Conservation (phyloP, 2,888 invertebrate species). For the Mythimna albipuncta region DNA sequence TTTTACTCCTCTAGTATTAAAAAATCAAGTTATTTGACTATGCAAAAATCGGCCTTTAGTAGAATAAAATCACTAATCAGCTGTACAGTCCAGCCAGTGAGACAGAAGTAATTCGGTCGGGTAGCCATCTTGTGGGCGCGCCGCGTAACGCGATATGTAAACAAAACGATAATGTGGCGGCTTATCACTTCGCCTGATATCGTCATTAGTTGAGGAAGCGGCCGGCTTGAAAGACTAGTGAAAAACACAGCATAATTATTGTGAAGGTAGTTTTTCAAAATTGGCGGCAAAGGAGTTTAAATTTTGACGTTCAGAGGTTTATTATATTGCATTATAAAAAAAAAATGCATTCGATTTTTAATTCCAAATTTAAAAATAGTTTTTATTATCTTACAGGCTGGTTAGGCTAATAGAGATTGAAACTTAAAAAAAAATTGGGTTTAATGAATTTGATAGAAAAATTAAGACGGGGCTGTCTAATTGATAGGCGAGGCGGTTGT, state of each 20-base stretch:
- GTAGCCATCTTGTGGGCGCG: constrained; percentile 65
- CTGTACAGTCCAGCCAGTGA: constrained; percentile 30
- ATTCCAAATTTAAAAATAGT: too few species aligned
- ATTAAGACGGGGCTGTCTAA: too few species aligned
- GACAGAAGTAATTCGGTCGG: constrained; percentile 45
- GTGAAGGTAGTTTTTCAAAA: too few species aligned
- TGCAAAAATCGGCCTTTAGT: neutral
- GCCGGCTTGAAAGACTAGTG: constrained; percentile 8
- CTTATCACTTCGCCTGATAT: constrained; percentile 43
- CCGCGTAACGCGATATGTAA: constrained; percentile 62
- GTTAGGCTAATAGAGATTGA: too few species aligned
- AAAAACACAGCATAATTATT: neutral
- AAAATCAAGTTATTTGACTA: neutral
- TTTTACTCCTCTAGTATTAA: neutral
- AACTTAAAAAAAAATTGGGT: too few species aligned
- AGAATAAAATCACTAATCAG: constrained; percentile 20
- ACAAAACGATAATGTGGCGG: constrained; percentile 50
- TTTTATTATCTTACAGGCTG: too few species aligned
- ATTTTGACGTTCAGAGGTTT: too few species aligned
- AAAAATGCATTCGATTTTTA: too few species aligned
- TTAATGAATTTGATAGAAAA: too few species aligned
- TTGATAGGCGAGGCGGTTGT: too few species aligned
- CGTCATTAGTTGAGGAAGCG: constrained; percentile 39
- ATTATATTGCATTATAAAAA: too few species aligned
- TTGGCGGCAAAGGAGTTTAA: too few species aligned